These are phyloP conservation scores for Brachynemurus nebulosus DNA, from an alignment of 2,888 invertebrate species.

Conservation along the genomic window DNA sequence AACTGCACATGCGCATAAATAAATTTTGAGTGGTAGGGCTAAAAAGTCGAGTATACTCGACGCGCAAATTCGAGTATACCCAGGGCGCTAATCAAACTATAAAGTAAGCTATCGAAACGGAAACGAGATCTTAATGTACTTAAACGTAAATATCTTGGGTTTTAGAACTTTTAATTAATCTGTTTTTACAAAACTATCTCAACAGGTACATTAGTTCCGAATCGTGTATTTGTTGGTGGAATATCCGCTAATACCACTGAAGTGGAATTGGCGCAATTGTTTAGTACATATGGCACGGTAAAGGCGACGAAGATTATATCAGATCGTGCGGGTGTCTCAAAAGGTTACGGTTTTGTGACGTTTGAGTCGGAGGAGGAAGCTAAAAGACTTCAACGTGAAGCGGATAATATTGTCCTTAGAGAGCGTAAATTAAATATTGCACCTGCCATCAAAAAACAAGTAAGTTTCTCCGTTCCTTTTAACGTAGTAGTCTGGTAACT, in stretches of 20 bases:
- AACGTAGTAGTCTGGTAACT: too few species aligned
- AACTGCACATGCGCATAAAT: too few species aligned
- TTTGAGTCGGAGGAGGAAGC: slow-evolving; percentile 83
- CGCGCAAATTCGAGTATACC: too few species aligned
- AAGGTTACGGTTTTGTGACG: slow-evolving; percentile 77
- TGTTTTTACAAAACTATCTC: too few species aligned
- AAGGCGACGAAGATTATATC: slow-evolving; percentile 90
- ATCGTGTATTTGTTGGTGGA: slow-evolving; percentile 92
- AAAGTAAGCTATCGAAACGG: too few species aligned
- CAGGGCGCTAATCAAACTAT: too few species aligned
- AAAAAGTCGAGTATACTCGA: too few species aligned
- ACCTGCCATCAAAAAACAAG: slow-evolving; percentile 75
- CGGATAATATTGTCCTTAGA: slow-evolving; percentile 61
- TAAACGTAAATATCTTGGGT: too few species aligned
- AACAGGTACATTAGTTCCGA: slow-evolving; percentile 74
- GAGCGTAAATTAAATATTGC: slow-evolving; percentile 76
- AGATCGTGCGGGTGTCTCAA: slow-evolving; percentile 88
- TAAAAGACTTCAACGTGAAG: slow-evolving; percentile 54
- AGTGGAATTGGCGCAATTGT: slow-evolving; percentile 79
- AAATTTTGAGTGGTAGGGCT: too few species aligned
- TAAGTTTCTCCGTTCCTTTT: too few species aligned
- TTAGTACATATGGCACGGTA: slow-evolving; percentile 78
- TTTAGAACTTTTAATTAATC: too few species aligned
- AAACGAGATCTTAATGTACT: too few species aligned
- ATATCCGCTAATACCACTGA: slow-evolving; percentile 89